These are phyloP conservation scores for Hyposmocoma kahamanoa DNA, from an alignment of 1,140 invertebrate genomes.

Conservation along the genomic window DNA sequence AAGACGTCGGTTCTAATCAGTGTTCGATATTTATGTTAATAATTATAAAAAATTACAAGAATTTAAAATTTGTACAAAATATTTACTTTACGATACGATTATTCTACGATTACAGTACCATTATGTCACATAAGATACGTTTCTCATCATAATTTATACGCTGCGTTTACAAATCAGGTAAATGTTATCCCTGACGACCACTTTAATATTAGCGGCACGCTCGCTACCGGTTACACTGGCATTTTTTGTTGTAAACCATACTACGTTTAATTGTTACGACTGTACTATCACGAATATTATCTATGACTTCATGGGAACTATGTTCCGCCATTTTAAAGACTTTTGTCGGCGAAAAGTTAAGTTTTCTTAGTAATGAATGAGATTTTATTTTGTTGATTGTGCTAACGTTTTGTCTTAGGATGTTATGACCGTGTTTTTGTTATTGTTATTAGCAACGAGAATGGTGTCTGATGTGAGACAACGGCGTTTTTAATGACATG, in stretches of 20 bases:
- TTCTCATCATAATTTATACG: too few species aligned
- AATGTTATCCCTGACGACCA: slow-evolving; percentile 23
- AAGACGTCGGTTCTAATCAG: too few species aligned
- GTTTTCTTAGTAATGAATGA: slow-evolving; percentile 57
- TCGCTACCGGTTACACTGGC: slow-evolving; percentile 51
- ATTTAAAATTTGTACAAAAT: too few species aligned
- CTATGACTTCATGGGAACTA: slow-evolving; percentile 64
- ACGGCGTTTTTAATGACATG: background rate
- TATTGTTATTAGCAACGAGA: slow-evolving; percentile 22
- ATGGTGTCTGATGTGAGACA: slow-evolving; percentile 9
- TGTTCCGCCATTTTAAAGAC: slow-evolving; percentile 50
- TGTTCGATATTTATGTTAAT: too few species aligned
- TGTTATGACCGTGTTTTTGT: slow-evolving; percentile 27
- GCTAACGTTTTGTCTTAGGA: slow-evolving; percentile 35
- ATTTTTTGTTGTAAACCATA: slow-evolving; percentile 34
- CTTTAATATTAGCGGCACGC: slow-evolving; percentile 62
- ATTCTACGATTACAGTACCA: too few species aligned
- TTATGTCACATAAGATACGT: too few species aligned
- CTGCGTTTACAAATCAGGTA: too few species aligned
- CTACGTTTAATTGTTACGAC: slow-evolving; percentile 65
- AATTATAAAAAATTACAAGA: too few species aligned
- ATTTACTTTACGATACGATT: too few species aligned
- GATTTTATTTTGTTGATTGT: slow-evolving; percentile 25
- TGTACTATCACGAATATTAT: slow-evolving; percentile 54
- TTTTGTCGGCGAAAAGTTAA: slow-evolving; percentile 50